phyloP scores from a whole-genome alignment of 2,797 vertebrate genomes.

The Sternotherus odoratus region DNA sequence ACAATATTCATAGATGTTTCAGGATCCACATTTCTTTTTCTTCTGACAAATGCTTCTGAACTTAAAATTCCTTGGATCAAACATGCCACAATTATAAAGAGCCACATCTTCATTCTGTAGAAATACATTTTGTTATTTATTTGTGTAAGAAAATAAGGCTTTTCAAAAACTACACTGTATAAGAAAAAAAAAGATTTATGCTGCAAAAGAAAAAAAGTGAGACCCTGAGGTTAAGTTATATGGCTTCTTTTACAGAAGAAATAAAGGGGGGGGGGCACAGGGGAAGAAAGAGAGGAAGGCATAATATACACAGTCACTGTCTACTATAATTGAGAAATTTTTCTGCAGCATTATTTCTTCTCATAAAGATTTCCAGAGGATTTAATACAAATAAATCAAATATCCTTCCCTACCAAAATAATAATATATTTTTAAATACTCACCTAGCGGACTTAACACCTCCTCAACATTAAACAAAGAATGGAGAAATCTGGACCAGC shows the following conservation, averaged over 20 bases:
- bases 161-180: background rate
- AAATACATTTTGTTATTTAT: background rate
- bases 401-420: background rate
- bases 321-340: background rate
- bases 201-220: background rate
- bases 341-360: background rate
- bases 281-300: too few species aligned
- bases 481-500: background rate
- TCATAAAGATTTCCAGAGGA: background rate
- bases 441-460: background rate
- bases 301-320: background rate
- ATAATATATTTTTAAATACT: background rate
- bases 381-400: too few species aligned
- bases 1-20: conserved; percentile 75
- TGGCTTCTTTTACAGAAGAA: background rate
- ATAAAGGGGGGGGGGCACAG: background rate
- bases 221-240: too few species aligned
- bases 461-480: background rate
- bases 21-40: conserved; percentile 51
- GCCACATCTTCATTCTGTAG: conserved; percentile 11
- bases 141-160: background rate
- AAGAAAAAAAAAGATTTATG: background rate
- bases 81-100: background rate
- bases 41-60: background rate
- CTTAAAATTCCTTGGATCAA: conserved; percentile 23